Evolutionary conservation across 2,888 invertebrate genomes (phyloP).

Genomic region (Limenitis camilla): DNA sequence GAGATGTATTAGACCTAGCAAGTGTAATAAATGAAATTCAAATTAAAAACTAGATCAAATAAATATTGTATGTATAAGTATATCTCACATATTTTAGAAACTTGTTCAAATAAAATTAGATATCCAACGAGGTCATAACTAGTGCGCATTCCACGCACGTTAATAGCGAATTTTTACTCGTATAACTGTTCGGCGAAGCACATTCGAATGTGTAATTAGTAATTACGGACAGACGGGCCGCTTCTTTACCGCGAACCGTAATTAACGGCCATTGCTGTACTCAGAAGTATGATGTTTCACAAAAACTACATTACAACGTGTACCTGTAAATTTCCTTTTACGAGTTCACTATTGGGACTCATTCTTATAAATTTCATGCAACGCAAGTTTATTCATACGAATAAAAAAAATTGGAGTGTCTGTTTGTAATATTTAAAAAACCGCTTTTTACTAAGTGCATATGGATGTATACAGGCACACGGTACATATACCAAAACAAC

Average conservation of each 20-base stretch:
- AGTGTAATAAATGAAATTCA: no score
- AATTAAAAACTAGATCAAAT: no score
- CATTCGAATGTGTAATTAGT: conserved; percentile 41
- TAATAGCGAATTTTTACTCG: conserved; percentile 35
- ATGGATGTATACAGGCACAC: no score
- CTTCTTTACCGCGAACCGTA: conserved; percentile 49
- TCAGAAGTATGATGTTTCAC: conserved; percentile 39
- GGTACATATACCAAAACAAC: no score
- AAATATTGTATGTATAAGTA: no score
- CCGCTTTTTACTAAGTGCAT: no score
- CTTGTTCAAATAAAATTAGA: background rate
- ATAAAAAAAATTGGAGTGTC: no score
- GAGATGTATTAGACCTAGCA: no score
- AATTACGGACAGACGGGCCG: conserved; percentile 47
- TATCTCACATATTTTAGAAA: no score
- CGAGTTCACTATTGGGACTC: conserved; percentile 10
- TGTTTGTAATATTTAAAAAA: no score
- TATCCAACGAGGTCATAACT: conserved; percentile 6
- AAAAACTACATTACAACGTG: conserved; percentile 26
- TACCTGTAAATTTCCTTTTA: conserved; percentile 26
- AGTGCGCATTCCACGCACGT: conserved; percentile 6
- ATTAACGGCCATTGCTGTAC: conserved; percentile 54
- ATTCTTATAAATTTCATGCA: background rate
- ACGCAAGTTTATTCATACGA: no score
- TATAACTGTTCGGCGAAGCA: conserved; percentile 42